Evolutionary conservation across 2,797 vertebrate species (phyloP).

Genomic region (Anabas testudineus): DNA sequence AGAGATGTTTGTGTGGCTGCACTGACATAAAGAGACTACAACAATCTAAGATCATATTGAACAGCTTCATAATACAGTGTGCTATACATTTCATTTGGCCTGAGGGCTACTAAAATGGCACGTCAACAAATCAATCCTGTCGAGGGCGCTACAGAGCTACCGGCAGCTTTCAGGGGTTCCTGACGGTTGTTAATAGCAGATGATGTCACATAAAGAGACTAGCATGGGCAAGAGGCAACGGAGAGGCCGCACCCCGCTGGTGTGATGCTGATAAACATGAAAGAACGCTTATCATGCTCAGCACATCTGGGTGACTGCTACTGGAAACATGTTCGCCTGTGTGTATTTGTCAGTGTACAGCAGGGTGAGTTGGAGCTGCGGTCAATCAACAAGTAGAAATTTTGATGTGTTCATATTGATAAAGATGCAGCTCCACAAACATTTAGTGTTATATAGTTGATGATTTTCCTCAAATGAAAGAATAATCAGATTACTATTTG

Average conservation of each 20-base stretch:
- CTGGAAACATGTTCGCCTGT: constrained; percentile 23
- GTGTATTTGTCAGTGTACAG: background rate
- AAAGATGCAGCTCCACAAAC: background rate
- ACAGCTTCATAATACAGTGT: background rate
- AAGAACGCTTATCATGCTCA: constrained; percentile 55
- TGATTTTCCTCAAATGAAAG: background rate
- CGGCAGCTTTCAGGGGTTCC: background rate
- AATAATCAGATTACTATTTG: background rate
- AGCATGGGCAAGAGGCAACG: background rate
- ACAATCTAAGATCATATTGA: background rate
- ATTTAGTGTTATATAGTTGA: background rate
- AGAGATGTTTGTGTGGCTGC: background rate
- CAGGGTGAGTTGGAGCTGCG: background rate
- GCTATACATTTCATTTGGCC: background rate
- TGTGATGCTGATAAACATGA: constrained; percentile 62
- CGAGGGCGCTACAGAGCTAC: constrained; percentile 55
- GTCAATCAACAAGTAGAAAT: background rate
- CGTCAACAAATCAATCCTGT: background rate
- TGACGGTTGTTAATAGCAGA: background rate
- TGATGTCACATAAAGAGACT: constrained; percentile 1
- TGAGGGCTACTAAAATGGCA: fast-evolving
- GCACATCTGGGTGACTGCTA: constrained; percentile 50
- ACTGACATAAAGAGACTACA: background rate
- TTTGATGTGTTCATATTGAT: background rate
- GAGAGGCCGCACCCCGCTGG: constrained; percentile 53